phyloP scores from a whole-genome alignment of 2,797 vertebrate genomes.

The Columba guinea region DNA sequence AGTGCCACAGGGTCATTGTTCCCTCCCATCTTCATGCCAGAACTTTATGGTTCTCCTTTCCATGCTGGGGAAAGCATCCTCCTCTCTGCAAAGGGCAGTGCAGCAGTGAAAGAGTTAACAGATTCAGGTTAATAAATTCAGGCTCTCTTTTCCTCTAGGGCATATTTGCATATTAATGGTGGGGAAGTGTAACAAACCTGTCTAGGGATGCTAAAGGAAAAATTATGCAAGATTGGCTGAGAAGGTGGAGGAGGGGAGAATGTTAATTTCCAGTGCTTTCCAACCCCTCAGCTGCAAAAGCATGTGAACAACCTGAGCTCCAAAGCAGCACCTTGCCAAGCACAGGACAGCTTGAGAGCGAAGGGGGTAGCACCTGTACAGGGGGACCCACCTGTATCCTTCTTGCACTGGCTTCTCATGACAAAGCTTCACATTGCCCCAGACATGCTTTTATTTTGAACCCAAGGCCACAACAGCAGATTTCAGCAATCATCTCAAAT shows the following conservation, averaged over 20 bases:
- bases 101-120: slow-evolving; percentile 33
- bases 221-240: slow-evolving; percentile 44
- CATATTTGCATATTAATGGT: slow-evolving; percentile 63
- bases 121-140: slow-evolving; percentile 43
- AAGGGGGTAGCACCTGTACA: neutral
- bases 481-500: neutral
- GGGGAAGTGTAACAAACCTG: slow-evolving; percentile 47
- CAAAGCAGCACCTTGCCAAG: neutral
- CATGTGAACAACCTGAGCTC: neutral
- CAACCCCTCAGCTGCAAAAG: neutral
- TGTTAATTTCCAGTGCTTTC: slow-evolving; percentile 10
- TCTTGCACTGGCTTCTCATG: neutral
- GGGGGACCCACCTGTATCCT: neutral
- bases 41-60: neutral
- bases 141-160: slow-evolving; percentile 49
- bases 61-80: neutral
- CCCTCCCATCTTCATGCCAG: neutral
- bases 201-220: slow-evolving; percentile 58
- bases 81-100: neutral
- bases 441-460: neutral
- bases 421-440: neutral
- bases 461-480: neutral
- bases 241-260: slow-evolving; percentile 42
- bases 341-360: neutral
- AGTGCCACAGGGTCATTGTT: neutral